Evolutionary conservation across 2,888 invertebrate genomes (phyloP), one percentile per base, ranked within the genome.

Genomic region (Oligia strigilis): DNA sequence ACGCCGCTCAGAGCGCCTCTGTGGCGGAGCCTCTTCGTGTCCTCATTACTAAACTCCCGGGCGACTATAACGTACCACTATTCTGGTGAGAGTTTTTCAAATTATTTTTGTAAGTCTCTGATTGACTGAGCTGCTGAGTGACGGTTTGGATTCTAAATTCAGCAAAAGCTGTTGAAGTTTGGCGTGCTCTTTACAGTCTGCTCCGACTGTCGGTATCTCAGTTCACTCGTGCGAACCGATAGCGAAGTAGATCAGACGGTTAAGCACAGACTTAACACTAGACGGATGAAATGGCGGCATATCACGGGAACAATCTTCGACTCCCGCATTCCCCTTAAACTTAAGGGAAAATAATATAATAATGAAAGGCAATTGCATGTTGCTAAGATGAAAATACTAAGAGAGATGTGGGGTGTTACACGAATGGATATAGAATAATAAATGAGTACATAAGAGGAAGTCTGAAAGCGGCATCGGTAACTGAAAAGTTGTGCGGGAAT

Each of bases 11-110:
- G 75, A 60, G 36, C 40, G 87, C 76, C 79, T 78, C 52, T 77
- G 84, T 85, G 81, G 75, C 14, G 49, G 64, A 43, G 75, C 23
- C 65, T 80, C 81, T 64, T 60, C 75, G 74, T 79, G 87, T 23
- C 71, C 87, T 84, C 79, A 87, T 85, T 85, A 87, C 73, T 64
- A 62, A 76, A 72, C 65, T 58, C 87, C 79, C 76, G 13, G 62
- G 17, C 29, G 69, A 43, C 40, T 72, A 65, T 23, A 60, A 29
- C 23, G 64, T n/a, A n/a, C 13, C 75, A 74, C 87, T 85, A 85
- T 85, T 87, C 85, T 58, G 80, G 46, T 36, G 52, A 11, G 17
- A 11, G 4, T 4, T 69, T 58, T 64, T 11, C 2, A 13, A 36
- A 23, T 64, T 49, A 58, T 69, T 36, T 14, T 23, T 49, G 5